Conservation (phyloP, 1,140 invertebrate species). For the Yoshiicerus persimilis region DNA sequence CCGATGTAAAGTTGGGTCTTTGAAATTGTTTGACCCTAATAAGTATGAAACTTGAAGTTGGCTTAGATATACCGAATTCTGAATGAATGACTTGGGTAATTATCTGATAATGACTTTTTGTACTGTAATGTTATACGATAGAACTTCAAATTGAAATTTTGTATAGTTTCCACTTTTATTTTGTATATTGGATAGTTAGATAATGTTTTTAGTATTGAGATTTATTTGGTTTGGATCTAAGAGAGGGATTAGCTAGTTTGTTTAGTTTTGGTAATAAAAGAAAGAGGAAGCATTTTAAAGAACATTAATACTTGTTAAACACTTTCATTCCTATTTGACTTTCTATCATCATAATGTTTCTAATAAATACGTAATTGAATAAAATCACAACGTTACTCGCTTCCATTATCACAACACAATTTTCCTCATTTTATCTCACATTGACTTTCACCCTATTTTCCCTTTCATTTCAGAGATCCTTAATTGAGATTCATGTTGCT, state of each 20-base stretch:
- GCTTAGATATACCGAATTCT: too few relatives aligned
- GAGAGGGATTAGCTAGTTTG: too few relatives aligned
- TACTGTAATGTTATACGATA: neutral
- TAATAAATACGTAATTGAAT: neutral
- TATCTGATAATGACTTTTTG: neutral
- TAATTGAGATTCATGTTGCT: neutral
- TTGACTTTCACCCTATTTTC: neutral
- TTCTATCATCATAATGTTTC: neutral
- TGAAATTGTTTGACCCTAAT: neutral
- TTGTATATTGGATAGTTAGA: too few relatives aligned
- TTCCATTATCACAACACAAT: slow-evolving; percentile 1
- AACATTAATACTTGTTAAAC: too few relatives aligned
- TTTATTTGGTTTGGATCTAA: too few relatives aligned
- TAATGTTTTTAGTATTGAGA: too few relatives aligned
- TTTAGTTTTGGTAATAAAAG: too few relatives aligned
- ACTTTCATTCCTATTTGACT: too few relatives aligned
- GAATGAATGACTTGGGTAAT: neutral
- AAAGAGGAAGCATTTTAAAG: too few relatives aligned
- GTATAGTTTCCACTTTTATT: too few relatives aligned
- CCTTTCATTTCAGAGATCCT: neutral
- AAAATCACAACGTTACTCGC: neutral
- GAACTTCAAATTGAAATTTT: neutral
- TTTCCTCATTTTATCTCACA: neutral
- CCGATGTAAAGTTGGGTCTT: neutral
- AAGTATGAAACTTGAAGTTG: neutral